Evolutionary conservation across 2,888 invertebrate genomes (phyloP), one percentile per base, ranked within the genome.

Genomic region (Xestia rhomboidea): DNA sequence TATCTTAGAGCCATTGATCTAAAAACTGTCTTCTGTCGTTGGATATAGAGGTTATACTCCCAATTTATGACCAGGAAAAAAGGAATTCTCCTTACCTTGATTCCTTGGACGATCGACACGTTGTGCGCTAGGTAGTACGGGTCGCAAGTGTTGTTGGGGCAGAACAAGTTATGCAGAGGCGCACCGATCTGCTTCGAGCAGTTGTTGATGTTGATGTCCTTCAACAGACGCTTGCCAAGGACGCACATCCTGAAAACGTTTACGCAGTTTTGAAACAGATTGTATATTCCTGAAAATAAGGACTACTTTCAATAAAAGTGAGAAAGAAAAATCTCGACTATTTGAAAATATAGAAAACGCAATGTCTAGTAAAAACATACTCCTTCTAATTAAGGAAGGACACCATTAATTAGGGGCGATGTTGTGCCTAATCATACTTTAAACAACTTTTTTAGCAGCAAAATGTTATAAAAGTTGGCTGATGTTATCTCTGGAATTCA

Each of bases 191-290:
- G 97, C 95, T 99, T 99, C 86, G 98, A 97, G 93, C 99, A 99
- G 92, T 98, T 98, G 7, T 96, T 97, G 83, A 98, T 97, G 78
- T 97, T 94, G 79, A 98, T 97, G 91, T 98, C 98, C 92, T 98
- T 98, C 72, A 99, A 95, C 76, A 99, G 96, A 68, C 99, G 98
- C 87, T 98, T 99, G 46, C 99, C 99, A 70, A 99, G 97, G 76
- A 99, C 97, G 95, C 99, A 99, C 97, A 99, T 98, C 92, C 99
- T 99, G 95, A 62, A 97, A 97, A 86, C 84, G 78, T 76, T 46
- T 30, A 49, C 24, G 44, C 10, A 60, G 18, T n/a, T n/a, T 84
- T 79, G 8, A 79, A 41, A 30, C 38, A 46, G 54, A 46, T 18
- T 3, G 2, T 41, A 41, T 1, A n/a, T 15, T 46, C 11, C 54